Conservation (phyloP, 2,113 vertebrate genomes). For the Passer montanus region DNA sequence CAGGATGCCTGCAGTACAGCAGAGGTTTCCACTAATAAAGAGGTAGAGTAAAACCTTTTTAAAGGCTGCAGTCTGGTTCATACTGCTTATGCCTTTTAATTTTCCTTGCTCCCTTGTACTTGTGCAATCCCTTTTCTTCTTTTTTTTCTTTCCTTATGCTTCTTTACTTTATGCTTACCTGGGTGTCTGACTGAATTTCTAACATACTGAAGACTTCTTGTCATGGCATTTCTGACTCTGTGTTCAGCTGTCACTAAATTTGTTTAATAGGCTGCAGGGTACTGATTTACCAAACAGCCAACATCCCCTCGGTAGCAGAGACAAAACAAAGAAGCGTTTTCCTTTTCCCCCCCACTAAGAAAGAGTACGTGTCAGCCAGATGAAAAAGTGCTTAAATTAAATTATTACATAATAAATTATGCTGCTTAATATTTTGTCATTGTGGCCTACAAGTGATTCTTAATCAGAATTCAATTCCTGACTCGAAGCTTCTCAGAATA, state of each 20-base stretch:
- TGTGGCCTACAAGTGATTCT: neutral
- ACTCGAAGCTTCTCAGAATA: neutral
- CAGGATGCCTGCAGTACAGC: constrained; percentile 79
- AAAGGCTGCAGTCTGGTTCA: neutral
- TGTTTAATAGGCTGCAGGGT: neutral
- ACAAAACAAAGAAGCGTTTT: neutral
- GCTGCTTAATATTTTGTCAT: neutral
- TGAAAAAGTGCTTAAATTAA: neutral
- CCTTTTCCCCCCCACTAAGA: neutral
- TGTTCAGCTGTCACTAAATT: neutral
- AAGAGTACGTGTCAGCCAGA: neutral
- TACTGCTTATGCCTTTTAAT: neutral
- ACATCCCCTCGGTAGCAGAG: neutral
- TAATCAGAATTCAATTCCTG: neutral
- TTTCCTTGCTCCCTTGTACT: neutral
- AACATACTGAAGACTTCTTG: neutral
- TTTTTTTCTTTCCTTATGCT: neutral
- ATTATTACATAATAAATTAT: neutral
- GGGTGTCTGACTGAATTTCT: neutral
- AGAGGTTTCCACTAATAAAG: constrained; percentile 84
- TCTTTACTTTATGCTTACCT: neutral
- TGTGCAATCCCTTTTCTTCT: neutral
- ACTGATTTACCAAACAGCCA: neutral
- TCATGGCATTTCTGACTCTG: neutral
- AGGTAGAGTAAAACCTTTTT: constrained; percentile 76